phyloP scores from a whole-genome alignment of 2,113 vertebrate species.

The Stomatorhinus ivindoensis region DNA sequence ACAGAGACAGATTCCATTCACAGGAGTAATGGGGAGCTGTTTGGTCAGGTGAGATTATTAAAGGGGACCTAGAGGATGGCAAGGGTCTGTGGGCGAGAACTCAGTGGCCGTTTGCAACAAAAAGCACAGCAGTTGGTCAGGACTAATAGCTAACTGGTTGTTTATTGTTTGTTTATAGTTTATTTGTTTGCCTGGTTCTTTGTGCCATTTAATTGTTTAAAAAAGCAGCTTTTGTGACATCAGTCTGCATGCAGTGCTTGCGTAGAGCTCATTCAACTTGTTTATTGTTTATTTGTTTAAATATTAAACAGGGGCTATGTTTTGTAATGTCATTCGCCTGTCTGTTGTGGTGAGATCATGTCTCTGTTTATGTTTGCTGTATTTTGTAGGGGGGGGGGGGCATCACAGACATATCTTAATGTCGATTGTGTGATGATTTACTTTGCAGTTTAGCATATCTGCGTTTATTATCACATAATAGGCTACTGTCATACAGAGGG shows the following conservation, averaged over 20 bases:
- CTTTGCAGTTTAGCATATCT: not conserved
- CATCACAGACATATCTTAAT: not conserved
- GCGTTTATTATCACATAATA: not conserved
- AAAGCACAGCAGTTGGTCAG: not conserved
- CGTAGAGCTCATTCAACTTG: not conserved
- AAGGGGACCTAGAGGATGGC: not conserved
- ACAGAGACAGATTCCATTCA: not conserved
- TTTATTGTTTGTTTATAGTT: conserved; percentile 10
- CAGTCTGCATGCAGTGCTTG: not conserved
- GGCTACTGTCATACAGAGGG: not conserved
- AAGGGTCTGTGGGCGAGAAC: not conserved
- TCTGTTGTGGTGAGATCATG: not conserved
- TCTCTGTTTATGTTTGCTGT: not conserved
- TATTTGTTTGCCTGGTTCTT: conserved; percentile 7
- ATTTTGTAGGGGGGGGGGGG: not conserved
- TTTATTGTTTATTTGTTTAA: conserved; percentile 11
- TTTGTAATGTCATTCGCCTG: not conserved
- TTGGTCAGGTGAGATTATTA: conserved; percentile 12
- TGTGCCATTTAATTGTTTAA: not conserved
- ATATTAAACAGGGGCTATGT: not conserved
- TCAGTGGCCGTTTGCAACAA: not conserved
- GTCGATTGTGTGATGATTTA: not conserved
- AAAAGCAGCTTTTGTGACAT: not conserved
- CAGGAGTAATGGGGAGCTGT: not conserved
- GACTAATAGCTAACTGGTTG: not conserved